Conservation (phyloP, 1,140 invertebrate genomes). For the Camponotus floridanus region DNA sequence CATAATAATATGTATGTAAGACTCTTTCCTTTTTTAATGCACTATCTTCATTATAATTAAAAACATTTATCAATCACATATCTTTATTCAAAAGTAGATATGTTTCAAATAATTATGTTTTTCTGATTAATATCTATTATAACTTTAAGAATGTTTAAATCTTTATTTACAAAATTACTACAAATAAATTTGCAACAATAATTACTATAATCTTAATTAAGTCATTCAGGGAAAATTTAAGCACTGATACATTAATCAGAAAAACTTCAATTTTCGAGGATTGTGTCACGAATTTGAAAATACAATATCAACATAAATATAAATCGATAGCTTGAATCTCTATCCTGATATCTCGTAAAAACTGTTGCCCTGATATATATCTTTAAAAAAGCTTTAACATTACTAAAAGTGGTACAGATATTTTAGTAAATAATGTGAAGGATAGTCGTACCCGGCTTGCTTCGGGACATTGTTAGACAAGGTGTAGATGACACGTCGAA, state of each 20-base stretch:
- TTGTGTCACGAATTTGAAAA: not conserved
- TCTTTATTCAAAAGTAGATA: slow-evolving; percentile 24
- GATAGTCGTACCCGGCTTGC: slow-evolving; percentile 84
- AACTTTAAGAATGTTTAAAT: not conserved
- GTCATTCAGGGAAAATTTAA: not conserved
- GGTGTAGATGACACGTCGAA: slow-evolving; percentile 79
- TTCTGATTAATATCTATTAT: slow-evolving; percentile 15
- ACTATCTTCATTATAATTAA: not conserved
- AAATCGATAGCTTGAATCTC: not conserved
- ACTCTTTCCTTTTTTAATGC: not conserved
- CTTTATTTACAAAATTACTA: not conserved
- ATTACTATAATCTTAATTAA: not conserved
- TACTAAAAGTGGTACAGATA: slow-evolving; percentile 25
- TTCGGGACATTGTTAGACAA: slow-evolving; percentile 82
- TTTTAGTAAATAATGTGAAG: slow-evolving; percentile 74
- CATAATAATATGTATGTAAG: not conserved
- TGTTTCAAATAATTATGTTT: not conserved
- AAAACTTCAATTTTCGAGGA: not conserved
- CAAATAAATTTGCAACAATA: not conserved
- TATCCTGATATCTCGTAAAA: not conserved
- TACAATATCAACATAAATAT: not conserved
- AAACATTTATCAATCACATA: not conserved
- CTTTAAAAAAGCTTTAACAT: slow-evolving; percentile 5
- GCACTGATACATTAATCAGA: not conserved
- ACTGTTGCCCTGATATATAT: not conserved